Evolutionary conservation across 2,113 vertebrate genomes (phyloP), one percentile per base, ranked within the genome.

Genomic region (Megaceryle torquata): DNA sequence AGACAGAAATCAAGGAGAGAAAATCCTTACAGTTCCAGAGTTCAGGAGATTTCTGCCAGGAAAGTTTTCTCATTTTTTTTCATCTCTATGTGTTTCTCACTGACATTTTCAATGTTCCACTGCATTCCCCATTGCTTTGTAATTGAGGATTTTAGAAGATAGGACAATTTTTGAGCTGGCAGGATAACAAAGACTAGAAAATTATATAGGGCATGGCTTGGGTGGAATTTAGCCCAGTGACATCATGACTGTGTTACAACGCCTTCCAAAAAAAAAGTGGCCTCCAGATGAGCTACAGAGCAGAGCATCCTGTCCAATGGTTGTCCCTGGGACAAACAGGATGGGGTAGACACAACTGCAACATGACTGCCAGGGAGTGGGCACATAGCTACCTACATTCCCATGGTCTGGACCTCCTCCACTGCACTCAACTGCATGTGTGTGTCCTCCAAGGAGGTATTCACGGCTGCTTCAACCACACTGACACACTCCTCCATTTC

Each of bases 171-270:
- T 33, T 5, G 6, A 92, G 21, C 57, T 80, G 74, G 31, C 78
- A 89, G 56, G 15, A 33, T 79, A 81, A 64, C n/a, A 86, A 94
- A 56, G 39, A 60, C 68, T 75, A 81, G 76, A 64, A 64, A 86
- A 91, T 86, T 79, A 57, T 41, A 21, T 16, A 82, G 81, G 54
- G 57, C 0, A 2, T 78, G 77, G 33, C 61, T 84, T 68, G 65
- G 46, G 14, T 16, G 14, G 64, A 88, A 87, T 89, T 78, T 71
- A 81, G 59, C 39, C 20, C 35, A 24, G 11, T 80, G 59, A 79
- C 26, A 31, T 75, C 43, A 71, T 17, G 72, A 22, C n/a, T 93
- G 13, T 3, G 1, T n/a, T 68, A 64, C 24, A 69, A 54, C 1
- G 3, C 10, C n/a, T 63, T 64, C 21, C 2, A 24, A 63, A 53